Evolutionary conservation across 1,140 invertebrate species (phyloP).

Genomic region (Lepidotrigona ventralis): DNA sequence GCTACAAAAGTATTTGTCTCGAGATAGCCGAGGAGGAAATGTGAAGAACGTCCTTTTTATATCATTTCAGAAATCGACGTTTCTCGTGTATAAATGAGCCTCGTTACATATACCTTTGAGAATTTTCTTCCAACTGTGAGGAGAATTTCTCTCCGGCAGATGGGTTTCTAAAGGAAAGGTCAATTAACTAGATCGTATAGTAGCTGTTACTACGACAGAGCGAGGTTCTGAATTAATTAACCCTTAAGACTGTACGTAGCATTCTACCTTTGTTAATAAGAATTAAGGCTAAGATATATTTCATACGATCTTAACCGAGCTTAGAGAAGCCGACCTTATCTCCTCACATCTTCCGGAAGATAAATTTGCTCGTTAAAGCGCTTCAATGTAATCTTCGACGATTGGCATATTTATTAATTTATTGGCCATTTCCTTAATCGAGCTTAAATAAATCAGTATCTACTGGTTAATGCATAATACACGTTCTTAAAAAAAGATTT

Average conservation of each 20-base stretch:
- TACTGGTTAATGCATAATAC: background rate
- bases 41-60: background rate
- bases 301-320: background rate
- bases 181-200: background rate
- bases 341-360: background rate
- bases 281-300: background rate
- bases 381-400: background rate
- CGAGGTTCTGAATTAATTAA: background rate
- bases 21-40: background rate
- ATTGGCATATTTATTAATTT: background rate
- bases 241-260: background rate
- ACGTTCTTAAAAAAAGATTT: too few species aligned
- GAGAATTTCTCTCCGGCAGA: background rate
- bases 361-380: background rate
- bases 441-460: background rate
- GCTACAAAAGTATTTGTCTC: constrained; percentile 7
- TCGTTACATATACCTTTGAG: background rate
- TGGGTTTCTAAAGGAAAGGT: background rate
- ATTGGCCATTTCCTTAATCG: background rate
- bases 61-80: background rate
- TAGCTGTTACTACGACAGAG: background rate
- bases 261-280: background rate
- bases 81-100: background rate
- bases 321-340: background rate
- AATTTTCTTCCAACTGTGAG: background rate